Base-by-base conservation (phyloP, 2,797 vertebrate species). In the Gouania willdenowi region DNA sequence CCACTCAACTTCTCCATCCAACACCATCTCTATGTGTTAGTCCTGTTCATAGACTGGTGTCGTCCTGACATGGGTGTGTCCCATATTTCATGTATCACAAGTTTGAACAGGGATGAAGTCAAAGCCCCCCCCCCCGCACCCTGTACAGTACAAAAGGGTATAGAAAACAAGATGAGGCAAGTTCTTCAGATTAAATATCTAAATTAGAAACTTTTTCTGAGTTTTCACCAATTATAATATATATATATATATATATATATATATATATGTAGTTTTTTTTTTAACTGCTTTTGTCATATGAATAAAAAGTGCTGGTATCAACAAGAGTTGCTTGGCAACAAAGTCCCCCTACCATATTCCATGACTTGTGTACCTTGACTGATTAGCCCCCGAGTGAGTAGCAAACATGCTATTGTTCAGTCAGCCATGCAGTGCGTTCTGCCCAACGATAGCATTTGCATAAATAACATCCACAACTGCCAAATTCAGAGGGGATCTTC, bases 321-420 rank as follows among this genome's bases (percentile, higher is more conserved):
- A 54, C 18, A 44, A 16, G 47, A 70, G 63, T 75, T 66, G 46
- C 78, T 43, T 57, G 58, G 75, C 52, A 82, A 74, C 77, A 38
- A 55, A 78, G 16, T 54, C 66, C 65, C 67, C 16, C 24, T 57
- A 45, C 54, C 43, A 46, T 29, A 62, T 50, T 50, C 41, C 36
- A 61, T 44, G 39, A 55, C 61, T 69, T 64, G 48, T 51, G 5
- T 63, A 56, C 36, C 37, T 41, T 57, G 41, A 76, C 53, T 76
- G 66, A 82, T 79, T 70, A 66, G 51, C 54, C 53, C 71, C 68
- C 61, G 18, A 73, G 50, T 73, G 66, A 57, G 68, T 34, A 43
- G 45, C 56, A 72, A 59, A 50, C 43, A 50, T 66, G 24, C 57
- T 44, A 31, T 41, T 47, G 42, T 60, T 76, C 52, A 53, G 18